A percentile compares a stretch with the other conserved stretches of the same genome.
Conservation (phyloP, 1,140 invertebrate species). For the Battus philenor region DNA sequence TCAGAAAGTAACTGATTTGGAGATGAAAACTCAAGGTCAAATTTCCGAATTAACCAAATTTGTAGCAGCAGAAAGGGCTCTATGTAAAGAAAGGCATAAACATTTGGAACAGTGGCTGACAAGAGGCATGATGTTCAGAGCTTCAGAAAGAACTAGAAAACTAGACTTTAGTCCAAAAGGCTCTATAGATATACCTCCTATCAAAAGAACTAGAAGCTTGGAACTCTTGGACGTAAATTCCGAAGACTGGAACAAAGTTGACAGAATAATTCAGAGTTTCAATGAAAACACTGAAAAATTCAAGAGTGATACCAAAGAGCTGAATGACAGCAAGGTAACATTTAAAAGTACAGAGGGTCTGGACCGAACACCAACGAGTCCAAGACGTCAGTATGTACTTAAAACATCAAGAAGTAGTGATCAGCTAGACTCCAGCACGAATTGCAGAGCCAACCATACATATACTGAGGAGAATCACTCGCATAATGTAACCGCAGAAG, state of each 20-base stretch:
- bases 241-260: slow-evolving; percentile 64
- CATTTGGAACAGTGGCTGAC: slow-evolving; percentile 83
- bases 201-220: slow-evolving; percentile 80
- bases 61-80: slow-evolving; percentile 79
- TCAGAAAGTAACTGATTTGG: slow-evolving; percentile 88
- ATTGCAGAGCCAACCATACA: slow-evolving; percentile 39
- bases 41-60: slow-evolving; percentile 83
- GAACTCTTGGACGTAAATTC: slow-evolving; percentile 77
- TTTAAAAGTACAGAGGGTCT: slow-evolving; percentile 67
- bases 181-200: slow-evolving; percentile 77
- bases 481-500: slow-evolving; percentile 70
- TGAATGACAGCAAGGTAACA: slow-evolving; percentile 54
- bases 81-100: slow-evolving; percentile 80
- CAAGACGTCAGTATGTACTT: slow-evolving; percentile 43
- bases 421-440: slow-evolving; percentile 53
- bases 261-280: slow-evolving; percentile 54
- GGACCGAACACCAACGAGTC: slow-evolving; percentile 47
- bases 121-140: slow-evolving; percentile 77
- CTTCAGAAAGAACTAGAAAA: slow-evolving; percentile 76
- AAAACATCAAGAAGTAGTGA: slow-evolving; percentile 67
- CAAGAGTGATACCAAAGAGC: slow-evolving; percentile 56
- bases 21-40: slow-evolving; percentile 85
- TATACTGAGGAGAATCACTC: slow-evolving; percentile 30
- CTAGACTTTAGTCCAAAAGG: slow-evolving; percentile 76
- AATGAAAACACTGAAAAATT: slow-evolving; percentile 56